phyloP scores from a whole-genome alignment of 2,113 vertebrate species.

The Triplophysa dalaica region DNA sequence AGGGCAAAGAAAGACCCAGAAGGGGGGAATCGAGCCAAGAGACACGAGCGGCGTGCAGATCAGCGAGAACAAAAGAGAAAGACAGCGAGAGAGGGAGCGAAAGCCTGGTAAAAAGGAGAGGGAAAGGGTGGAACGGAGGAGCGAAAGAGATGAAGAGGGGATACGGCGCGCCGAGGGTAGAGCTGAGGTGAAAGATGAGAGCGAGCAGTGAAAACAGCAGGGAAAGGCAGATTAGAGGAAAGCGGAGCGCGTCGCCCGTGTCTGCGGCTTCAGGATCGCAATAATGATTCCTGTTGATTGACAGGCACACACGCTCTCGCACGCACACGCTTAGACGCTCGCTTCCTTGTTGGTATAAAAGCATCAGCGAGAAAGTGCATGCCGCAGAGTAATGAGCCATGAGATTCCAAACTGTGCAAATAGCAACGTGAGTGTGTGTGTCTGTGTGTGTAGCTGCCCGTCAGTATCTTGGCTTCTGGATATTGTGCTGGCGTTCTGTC shows the following conservation, averaged over 20 bases:
- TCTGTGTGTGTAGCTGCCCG: constrained; percentile 9
- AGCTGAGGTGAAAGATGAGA: constrained; percentile 53
- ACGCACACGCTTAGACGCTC: constrained; percentile 38
- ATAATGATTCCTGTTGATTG: constrained; percentile 58
- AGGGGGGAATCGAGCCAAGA: constrained; percentile 45
- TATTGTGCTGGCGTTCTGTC: constrained; percentile 47
- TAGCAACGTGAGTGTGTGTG: constrained; percentile 33
- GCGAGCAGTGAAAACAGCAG: constrained; percentile 25
- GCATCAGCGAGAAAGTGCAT: constrained; percentile 63
- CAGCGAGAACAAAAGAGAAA: constrained; percentile 8
- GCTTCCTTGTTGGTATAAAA: constrained; percentile 36
- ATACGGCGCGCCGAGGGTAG: constrained; percentile 62
- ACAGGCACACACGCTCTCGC: constrained; percentile 20
- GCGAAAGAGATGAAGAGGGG: constrained; percentile 58
- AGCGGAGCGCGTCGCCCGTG: constrained; percentile 33
- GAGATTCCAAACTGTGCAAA: constrained; percentile 46
- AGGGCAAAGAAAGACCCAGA: constrained; percentile 10
- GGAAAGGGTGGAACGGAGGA: constrained; percentile 63
- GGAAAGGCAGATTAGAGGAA: constrained; percentile 50
- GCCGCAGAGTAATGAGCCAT: constrained; percentile 56
- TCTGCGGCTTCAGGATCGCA: constrained; percentile 38
- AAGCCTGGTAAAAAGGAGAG: constrained; percentile 64
- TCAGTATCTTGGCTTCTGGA: constrained; percentile 53
- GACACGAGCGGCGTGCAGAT: background rate
- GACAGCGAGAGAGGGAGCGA: constrained; percentile 30